These are phyloP conservation scores for Plotosus lineatus DNA, from an alignment of 2,113 vertebrate genomes.

Conservation along the genomic window DNA sequence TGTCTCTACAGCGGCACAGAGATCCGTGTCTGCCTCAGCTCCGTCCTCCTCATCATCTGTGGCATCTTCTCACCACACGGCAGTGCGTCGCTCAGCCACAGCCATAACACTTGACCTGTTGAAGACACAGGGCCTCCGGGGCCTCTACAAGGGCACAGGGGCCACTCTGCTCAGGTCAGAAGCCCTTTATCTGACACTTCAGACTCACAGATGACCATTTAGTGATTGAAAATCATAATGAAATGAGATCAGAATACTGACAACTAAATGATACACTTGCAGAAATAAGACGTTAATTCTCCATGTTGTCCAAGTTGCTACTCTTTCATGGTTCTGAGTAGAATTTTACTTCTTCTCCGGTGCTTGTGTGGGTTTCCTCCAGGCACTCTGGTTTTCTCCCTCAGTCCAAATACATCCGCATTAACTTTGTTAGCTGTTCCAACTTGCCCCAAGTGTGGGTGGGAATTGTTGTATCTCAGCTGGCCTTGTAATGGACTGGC, in stretches of 20 bases:
- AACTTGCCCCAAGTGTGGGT: too few relatives aligned
- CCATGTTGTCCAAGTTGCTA: not conserved
- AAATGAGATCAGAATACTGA: not conserved
- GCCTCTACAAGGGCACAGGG: slow-evolving; percentile 77
- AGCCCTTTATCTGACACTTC: not conserved
- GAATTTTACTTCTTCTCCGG: not conserved
- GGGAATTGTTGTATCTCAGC: too few relatives aligned
- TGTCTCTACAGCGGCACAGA: slow-evolving; percentile 62
- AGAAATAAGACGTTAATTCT: too few relatives aligned
- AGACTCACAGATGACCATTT: not conserved
- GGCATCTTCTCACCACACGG: slow-evolving; percentile 41
- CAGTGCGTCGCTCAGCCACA: slow-evolving; percentile 66
- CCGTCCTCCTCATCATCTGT: slow-evolving; percentile 52
- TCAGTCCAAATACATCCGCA: not conserved
- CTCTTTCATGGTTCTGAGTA: too few relatives aligned
- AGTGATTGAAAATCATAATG: not conserved
- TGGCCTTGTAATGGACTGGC: too few relatives aligned
- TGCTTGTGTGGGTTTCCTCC: too few relatives aligned
- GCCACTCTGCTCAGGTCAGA: slow-evolving; percentile 80
- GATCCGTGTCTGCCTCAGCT: slow-evolving; percentile 51
- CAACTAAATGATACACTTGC: not conserved
- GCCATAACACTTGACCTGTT: slow-evolving; percentile 74
- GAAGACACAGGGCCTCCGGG: slow-evolving; percentile 71
- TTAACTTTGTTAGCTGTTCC: not conserved
- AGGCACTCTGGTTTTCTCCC: not conserved